phyloP scores from a whole-genome alignment of 2,888 invertebrate species.

The Noctua comes region DNA sequence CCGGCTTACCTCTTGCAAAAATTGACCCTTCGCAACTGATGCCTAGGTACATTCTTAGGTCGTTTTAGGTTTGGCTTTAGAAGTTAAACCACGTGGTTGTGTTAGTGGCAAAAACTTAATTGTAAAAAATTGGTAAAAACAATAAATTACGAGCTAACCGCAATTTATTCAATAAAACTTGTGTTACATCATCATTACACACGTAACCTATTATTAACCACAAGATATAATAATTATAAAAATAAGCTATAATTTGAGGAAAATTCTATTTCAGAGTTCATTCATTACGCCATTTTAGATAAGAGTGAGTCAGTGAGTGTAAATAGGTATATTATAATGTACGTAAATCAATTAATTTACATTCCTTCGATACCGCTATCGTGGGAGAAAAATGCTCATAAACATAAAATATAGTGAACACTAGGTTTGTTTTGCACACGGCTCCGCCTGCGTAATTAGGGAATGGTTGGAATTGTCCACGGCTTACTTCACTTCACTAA shows the following conservation, averaged over 20 bases:
- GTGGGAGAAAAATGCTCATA: constrained; percentile 55
- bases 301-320: constrained; percentile 56
- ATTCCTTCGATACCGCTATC: constrained; percentile 53
- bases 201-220: constrained; percentile 18
- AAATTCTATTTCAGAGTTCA: constrained; percentile 46
- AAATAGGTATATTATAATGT: constrained; percentile 19
- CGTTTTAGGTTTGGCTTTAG: background rate
- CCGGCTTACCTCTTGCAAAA: too few species aligned
- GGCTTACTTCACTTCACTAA: constrained; percentile 29
- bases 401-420: constrained; percentile 50
- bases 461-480: constrained; percentile 34
- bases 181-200: constrained; percentile 28
- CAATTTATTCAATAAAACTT: background rate
- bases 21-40: too few species aligned
- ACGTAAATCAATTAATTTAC: constrained; percentile 62
- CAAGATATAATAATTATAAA: constrained; percentile 16
- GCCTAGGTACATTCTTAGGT: background rate
- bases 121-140: too few species aligned
- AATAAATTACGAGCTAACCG: background rate
- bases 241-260: constrained; percentile 40
- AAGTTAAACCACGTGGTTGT: background rate
- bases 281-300: constrained; percentile 52
- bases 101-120: background rate
- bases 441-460: constrained; percentile 40
- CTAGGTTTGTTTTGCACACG: constrained; percentile 67